phyloP scores from a whole-genome alignment of 2,113 vertebrate genomes.

The Bos taurus region ARS-UCD2.0 NC_037351.1:33553001-33553500 shows the following conservation, averaged over 20 bases:
- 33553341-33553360: constrained; percentile 73
- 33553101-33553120: not conserved
- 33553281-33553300: constrained; percentile 73
- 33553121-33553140: constrained; percentile 35
- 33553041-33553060: not conserved
- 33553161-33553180: constrained; percentile 34
- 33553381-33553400: constrained; percentile 75
- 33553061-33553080: not conserved
- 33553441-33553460: constrained; percentile 82
- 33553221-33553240: constrained; percentile 67
- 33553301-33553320: constrained; percentile 74
- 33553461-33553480: constrained; percentile 83
- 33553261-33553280: constrained; percentile 65
- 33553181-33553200: constrained; percentile 52
- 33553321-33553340: constrained; percentile 77
- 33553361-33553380: constrained; percentile 61
- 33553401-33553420: constrained; percentile 82
- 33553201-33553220: constrained; percentile 46
- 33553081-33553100: not conserved
- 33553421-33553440: constrained; percentile 86
- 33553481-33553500: constrained; percentile 84
- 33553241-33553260: constrained; percentile 68
- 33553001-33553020: not conserved
- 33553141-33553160: constrained; percentile 32
- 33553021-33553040: constrained; percentile 15